A percentile compares a stretch with the other conserved stretches of the same genome.
Conservation (phyloP, 2,797 vertebrate species). For the Urocyon cinereoargenteus region DNA sequence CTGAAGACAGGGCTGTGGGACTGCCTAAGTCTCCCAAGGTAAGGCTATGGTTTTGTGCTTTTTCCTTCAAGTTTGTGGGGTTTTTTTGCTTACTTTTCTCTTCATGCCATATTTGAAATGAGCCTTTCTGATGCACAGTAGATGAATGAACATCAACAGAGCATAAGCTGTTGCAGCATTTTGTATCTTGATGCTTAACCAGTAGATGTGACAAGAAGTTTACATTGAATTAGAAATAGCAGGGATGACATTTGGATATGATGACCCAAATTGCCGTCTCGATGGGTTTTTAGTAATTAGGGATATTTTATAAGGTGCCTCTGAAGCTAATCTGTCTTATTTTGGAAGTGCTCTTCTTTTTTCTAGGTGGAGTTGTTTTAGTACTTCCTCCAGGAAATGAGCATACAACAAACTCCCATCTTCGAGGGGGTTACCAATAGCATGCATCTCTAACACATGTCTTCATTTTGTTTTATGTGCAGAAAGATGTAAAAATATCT, state of each 20-base stretch:
- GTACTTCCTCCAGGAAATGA: conserved; percentile 76
- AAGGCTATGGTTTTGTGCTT: conserved; percentile 44
- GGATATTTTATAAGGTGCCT: conserved; percentile 47
- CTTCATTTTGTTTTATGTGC: conserved; percentile 78
- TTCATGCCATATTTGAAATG: conserved; percentile 56
- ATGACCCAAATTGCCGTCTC: conserved; percentile 61
- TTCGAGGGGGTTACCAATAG: conserved; percentile 48
- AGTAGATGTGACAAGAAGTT: conserved; percentile 70
- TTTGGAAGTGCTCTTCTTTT: conserved; percentile 45
- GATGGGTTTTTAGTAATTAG: conserved; percentile 64
- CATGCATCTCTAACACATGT: conserved; percentile 65
- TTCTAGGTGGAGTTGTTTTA: conserved; percentile 70
- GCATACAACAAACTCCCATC: not conserved
- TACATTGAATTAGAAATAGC: conserved; percentile 73
- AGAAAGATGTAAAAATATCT: conserved; percentile 78
- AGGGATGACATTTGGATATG: conserved; percentile 62
- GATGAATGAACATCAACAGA: conserved; percentile 53
- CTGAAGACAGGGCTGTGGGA: conserved; percentile 36
- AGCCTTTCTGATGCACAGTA: conserved; percentile 19
- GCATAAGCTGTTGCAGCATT: conserved; percentile 44
- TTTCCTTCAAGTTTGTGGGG: conserved; percentile 50
- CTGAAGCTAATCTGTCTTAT: conserved; percentile 53
- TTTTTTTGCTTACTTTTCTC: conserved; percentile 68
- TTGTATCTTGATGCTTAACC: conserved; percentile 73
- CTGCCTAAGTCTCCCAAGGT: conserved; percentile 86